Conservation (phyloP, 2,797 vertebrate genomes). For the Danio jaintianensis region DNA sequence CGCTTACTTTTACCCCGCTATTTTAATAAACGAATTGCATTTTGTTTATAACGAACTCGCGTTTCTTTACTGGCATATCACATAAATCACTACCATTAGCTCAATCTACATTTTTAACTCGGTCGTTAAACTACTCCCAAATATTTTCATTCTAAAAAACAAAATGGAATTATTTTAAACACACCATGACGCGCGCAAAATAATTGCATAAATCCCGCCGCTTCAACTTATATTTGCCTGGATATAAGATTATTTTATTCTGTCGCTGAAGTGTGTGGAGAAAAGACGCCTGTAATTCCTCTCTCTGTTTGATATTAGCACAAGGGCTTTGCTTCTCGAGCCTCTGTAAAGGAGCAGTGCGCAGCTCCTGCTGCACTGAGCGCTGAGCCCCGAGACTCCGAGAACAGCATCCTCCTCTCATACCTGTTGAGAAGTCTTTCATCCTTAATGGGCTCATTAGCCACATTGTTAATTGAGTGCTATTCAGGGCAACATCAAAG, state of each 20-base stretch:
- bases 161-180: neutral
- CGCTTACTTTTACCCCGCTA: neutral
- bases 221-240: slow-evolving; percentile 46
- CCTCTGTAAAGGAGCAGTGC: slow-evolving; percentile 70
- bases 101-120: neutral
- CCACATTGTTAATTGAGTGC: slow-evolving; percentile 84
- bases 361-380: slow-evolving; percentile 78
- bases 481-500: slow-evolving; percentile 84
- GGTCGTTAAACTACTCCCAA: neutral
- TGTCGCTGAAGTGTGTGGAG: slow-evolving; percentile 49
- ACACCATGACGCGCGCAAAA: neutral
- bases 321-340: slow-evolving; percentile 78
- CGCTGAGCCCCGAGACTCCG: slow-evolving; percentile 74
- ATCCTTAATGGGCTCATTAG: slow-evolving; percentile 86
- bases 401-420: slow-evolving; percentile 80
- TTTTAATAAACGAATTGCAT: neutral
- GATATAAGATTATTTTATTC: slow-evolving; percentile 41
- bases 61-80: neutral
- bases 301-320: slow-evolving; percentile 71
- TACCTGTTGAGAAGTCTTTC: slow-evolving; percentile 88
- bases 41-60: neutral
- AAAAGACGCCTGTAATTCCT: slow-evolving; percentile 75
- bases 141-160: slow-evolving; percentile 15
- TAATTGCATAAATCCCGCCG: slow-evolving; percentile 30
- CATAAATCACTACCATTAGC: neutral